phyloP scores from a whole-genome alignment of 2,113 vertebrate genomes.

The Oreocharis arfaki region DNA sequence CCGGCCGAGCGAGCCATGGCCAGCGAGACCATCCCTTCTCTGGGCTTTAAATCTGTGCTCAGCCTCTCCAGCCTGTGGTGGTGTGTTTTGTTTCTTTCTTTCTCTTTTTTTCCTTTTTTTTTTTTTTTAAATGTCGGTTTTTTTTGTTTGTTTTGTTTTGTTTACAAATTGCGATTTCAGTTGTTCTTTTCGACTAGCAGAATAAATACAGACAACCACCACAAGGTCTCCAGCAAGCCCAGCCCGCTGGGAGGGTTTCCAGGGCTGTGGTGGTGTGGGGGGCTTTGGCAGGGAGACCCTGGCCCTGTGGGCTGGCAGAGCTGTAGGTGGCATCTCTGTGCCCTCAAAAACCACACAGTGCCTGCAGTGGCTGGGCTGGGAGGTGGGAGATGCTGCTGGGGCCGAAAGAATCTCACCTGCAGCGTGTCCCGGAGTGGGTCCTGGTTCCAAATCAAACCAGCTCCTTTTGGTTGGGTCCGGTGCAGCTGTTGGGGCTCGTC shows the following conservation, averaged over 20 bases:
- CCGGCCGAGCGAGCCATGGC: background rate
- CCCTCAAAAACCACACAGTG: background rate
- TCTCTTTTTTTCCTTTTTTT: fast-evolving
- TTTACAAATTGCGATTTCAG: background rate
- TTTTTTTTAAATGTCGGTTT: background rate
- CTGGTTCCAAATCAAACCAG: background rate
- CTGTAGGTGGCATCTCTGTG: background rate
- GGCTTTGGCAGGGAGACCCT: background rate
- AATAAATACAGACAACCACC: background rate
- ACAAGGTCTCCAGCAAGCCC: background rate
- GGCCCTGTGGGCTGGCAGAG: background rate
- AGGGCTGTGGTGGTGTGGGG: background rate
- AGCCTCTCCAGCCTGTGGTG: background rate
- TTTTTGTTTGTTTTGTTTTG: background rate
- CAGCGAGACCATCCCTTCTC: background rate
- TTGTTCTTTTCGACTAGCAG: background rate
- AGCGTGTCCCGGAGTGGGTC: fast-evolving
- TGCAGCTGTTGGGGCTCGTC: background rate
- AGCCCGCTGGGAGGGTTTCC: fast-evolving
- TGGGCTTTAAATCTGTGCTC: background rate
- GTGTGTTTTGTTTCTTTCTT: background rate
- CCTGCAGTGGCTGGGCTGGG: background rate
- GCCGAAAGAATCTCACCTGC: background rate
- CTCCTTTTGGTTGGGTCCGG: background rate
- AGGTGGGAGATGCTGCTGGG: background rate